phyloP scores from a whole-genome alignment of 2,888 invertebrate genomes.

The Chrysina gloriosa region DNA sequence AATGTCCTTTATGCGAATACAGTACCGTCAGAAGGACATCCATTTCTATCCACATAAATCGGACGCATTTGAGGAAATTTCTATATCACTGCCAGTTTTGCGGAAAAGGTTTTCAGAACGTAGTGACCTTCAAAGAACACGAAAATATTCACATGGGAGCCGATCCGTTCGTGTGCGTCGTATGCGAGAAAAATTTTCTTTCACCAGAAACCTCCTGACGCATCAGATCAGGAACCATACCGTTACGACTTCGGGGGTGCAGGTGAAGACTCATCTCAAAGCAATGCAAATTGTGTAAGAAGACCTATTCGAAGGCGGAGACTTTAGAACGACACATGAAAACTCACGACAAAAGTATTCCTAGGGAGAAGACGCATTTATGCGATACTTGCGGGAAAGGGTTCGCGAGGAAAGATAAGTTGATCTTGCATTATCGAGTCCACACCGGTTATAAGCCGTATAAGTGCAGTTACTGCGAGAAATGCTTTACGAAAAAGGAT shows the following conservation, averaged over 20 bases:
- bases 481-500: conserved; percentile 53
- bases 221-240: conserved; percentile 57
- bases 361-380: conserved; percentile 57
- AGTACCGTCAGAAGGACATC: conserved; percentile 53
- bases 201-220: conserved; percentile 53
- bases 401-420: conserved; percentile 56
- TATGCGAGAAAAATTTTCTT: conserved; percentile 64
- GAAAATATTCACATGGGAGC: conserved; percentile 62
- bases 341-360: conserved; percentile 55
- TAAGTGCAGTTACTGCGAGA: conserved; percentile 53
- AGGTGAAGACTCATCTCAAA: conserved; percentile 63
- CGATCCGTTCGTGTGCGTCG: conserved; percentile 62
- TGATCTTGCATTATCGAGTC: conserved; percentile 53
- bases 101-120: conserved; percentile 65
- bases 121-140: too few relatives aligned
- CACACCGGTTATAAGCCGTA: conserved; percentile 54
- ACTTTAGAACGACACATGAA: conserved; percentile 64
- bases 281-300: conserved; percentile 57
- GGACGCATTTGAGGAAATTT: conserved; percentile 67
- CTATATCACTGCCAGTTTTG: conserved; percentile 65
- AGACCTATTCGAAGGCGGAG: conserved; percentile 54
- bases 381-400: conserved; percentile 61
- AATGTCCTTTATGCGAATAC: conserved; percentile 56
- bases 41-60: conserved; percentile 68
- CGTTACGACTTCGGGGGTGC: conserved; percentile 61